Base-by-base conservation (phyloP, 2,797 vertebrate species). In the Odontamblyopus lacepedii region DNA sequence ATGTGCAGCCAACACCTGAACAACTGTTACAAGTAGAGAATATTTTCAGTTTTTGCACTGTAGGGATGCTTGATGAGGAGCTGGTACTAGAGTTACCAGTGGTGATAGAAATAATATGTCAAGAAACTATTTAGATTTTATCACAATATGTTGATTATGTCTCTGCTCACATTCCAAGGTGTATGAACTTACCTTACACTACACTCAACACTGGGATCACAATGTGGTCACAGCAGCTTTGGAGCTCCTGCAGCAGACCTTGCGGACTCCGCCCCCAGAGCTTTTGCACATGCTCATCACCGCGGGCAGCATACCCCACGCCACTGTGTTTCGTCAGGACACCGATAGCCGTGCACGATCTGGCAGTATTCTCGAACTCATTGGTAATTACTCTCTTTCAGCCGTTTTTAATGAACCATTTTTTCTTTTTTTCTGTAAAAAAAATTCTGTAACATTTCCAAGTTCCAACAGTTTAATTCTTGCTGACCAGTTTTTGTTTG, bases 181-280 rank as follows among this genome's bases (percentile, higher is more conserved):
- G 72, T 99, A 98, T 19, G 97, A 98, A 68, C 83, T 99, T 92
- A 97, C 97, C 23, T 87, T 99, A 69, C 95, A 95, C 91, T 97
- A 97, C 87, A 96, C 96, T 0, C 97, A 98, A 78, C 98, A 99
- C 88, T 94, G 94, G 77, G 98, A 99, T 88, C 98, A 99, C 82
- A 99, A 99, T 0, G 97, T 98, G 73, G 98, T 98, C 76, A 99
- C 97, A 0, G 96, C 98, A 0, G 94, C 98, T 6, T 87, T 99
- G 85, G 98, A 99, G 76, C 92, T 98, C 71, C 87, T 99, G 64
- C 98, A 99, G 78, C 98, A 99, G 90, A 89, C 95, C 29, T 95
- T 99, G 63, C 92, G 96, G 75, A 99, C 97, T 0, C 96, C 98
- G 0, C 95, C 98, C 0, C 96, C 96, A 0, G 96, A 96, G 70